A percentile compares a stretch with the other conserved stretches of the same genome.
These are phyloP conservation scores for Cephus spinipes DNA, from an alignment of 2,888 invertebrate genomes.

Conservation along the genomic window DNA sequence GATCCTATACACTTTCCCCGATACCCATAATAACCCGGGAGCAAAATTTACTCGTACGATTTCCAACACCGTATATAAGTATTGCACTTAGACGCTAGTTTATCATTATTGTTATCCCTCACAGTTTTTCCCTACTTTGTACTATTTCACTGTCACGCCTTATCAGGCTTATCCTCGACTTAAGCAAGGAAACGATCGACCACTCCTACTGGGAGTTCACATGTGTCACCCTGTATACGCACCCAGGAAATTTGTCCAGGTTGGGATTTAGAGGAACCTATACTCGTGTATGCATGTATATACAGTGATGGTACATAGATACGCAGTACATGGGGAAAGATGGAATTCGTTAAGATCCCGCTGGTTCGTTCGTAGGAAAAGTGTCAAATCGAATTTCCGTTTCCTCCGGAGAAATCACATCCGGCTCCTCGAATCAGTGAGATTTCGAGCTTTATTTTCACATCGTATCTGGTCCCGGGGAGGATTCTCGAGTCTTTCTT, in stretches of 20 bases:
- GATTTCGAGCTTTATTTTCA: slow-evolving; percentile 14
- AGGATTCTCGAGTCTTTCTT: slow-evolving; percentile 18
- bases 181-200: background rate
- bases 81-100: background rate
- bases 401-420: slow-evolving; percentile 33
- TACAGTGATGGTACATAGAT: background rate
- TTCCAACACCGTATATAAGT: background rate
- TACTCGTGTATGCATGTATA: background rate
- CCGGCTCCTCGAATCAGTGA: slow-evolving; percentile 41
- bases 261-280: background rate
- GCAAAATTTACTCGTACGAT: background rate
- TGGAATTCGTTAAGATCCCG: slow-evolving; percentile 40
- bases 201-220: background rate
- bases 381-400: slow-evolving; percentile 52
- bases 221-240: background rate
- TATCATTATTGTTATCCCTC: background rate
- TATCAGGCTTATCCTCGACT: background rate
- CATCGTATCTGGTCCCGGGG: slow-evolving; percentile 12
- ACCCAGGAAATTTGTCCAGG: background rate
- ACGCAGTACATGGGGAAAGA: background rate
- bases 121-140: background rate
- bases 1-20: background rate
- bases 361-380: slow-evolving; percentile 24
- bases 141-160: background rate
- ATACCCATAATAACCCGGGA: background rate